Percentiles rank a stretch among this genome's conserved stretches.
These are phyloP conservation scores for Porites australiensis DNA, from an alignment of 64 coral and sea anemone species.

Conservation along the genomic window DNA sequence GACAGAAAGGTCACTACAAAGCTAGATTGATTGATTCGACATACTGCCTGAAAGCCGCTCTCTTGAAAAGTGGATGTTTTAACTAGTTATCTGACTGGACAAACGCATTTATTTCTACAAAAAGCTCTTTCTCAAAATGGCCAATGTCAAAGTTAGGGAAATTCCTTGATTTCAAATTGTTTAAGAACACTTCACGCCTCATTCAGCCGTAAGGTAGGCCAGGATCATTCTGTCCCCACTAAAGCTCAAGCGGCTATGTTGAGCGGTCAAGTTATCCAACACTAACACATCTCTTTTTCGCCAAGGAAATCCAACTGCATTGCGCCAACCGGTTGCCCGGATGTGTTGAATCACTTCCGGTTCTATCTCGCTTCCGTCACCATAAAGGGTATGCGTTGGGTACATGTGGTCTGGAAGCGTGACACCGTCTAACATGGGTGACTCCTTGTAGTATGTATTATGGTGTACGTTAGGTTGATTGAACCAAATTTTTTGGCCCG, in stretches of 20 bases:
- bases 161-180: no score
- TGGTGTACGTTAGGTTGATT: slow-evolving; percentile 84
- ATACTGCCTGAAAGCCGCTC: no score
- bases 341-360: slow-evolving; percentile 80
- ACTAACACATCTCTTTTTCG: slow-evolving; percentile 83
- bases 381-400: slow-evolving; percentile 79
- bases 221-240: slow-evolving; percentile 68
- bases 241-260: slow-evolving; percentile 80
- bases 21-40: no score
- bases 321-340: slow-evolving; percentile 75
- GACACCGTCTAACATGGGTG: slow-evolving; percentile 79
- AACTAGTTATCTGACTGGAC: no score
- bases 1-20: no score
- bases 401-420: slow-evolving; percentile 71
- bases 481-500: slow-evolving; percentile 91
- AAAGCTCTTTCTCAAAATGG: no score
- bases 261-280: slow-evolving; percentile 71
- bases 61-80: no score
- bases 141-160: no score
- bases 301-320: slow-evolving; percentile 96
- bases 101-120: no score
- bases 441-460: slow-evolving; percentile 85
- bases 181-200: slow-evolving; percentile 24
- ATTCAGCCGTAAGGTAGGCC: slow-evolving; percentile 74
- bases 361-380: slow-evolving; percentile 86